Percentiles rank a stretch among this genome's conserved stretches.
Conservation (phyloP, 2,797 vertebrate genomes). For the Pseudomugil gertrudae region DNA sequence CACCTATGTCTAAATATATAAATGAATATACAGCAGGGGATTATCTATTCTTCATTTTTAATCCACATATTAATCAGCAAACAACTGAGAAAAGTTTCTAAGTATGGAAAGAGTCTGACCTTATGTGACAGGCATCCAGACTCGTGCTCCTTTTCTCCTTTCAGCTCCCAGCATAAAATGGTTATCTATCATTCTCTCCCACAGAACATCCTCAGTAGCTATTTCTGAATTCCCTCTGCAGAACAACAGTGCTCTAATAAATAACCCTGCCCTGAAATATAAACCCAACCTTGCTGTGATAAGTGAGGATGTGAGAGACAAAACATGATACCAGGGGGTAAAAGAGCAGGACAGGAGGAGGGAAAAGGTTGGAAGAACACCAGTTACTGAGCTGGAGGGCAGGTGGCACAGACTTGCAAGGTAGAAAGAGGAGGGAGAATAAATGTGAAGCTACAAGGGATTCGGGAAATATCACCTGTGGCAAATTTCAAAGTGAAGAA, state of each 20-base stretch:
- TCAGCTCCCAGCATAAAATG: no score
- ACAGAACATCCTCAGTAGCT: neutral
- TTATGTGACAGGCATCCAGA: no score
- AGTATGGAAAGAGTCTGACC: no score
- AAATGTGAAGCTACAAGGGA: conserved; percentile 37
- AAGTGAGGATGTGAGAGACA: conserved; percentile 27
- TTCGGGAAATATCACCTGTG: conserved; percentile 34
- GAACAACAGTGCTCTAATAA: conserved; percentile 10
- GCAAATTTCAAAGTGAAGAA: conserved; percentile 9
- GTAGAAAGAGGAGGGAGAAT: conserved; percentile 24
- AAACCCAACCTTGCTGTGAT: conserved; percentile 25
- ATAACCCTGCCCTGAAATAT: neutral
- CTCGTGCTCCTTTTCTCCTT: no score
- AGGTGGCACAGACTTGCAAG: conserved; percentile 11
- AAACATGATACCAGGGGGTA: conserved; percentile 17
- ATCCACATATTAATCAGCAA: no score
- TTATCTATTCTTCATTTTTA: no score
- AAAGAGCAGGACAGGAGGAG: conserved; percentile 14
- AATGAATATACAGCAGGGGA: no score
- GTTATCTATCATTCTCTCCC: no score
- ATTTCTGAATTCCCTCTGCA: conserved; percentile 10
- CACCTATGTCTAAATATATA: no score
- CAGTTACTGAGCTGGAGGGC: conserved; percentile 16
- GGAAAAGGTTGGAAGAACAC: conserved; percentile 27
- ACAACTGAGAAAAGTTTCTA: no score